A percentile compares a stretch with the other conserved stretches of the same genome.
Conservation (phyloP, 2,888 invertebrate genomes). For the Cybosia mesomella region DNA sequence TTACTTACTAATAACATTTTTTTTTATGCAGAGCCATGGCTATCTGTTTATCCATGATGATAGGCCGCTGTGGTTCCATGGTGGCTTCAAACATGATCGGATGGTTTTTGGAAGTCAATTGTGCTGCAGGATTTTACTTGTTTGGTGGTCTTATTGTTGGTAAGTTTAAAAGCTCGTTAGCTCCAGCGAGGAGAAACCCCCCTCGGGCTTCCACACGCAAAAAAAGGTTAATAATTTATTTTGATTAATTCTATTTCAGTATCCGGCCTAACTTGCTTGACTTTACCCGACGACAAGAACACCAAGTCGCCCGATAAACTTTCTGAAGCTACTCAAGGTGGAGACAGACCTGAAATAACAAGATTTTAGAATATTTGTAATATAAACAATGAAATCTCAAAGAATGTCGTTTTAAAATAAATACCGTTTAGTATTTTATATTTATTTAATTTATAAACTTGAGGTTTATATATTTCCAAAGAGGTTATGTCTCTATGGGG, state of each 20-base stretch:
- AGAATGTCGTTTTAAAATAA: no score
- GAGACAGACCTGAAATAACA: slow-evolving; percentile 1
- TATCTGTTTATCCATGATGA: slow-evolving; percentile 88
- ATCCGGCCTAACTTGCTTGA: slow-evolving; percentile 70
- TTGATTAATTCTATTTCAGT: slow-evolving; percentile 59
- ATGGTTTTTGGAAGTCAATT: slow-evolving; percentile 87
- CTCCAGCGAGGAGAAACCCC: no score
- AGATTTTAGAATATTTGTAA: not conserved
- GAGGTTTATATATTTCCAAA: no score
- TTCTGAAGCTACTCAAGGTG: not conserved
- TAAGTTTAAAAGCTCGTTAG: slow-evolving; percentile 59
- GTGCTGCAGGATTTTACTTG: slow-evolving; percentile 88
- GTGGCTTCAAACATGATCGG: slow-evolving; percentile 89
- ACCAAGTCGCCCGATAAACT: slow-evolving; percentile 32
- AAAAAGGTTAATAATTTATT: not conserved
- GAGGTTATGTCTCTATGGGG: no score
- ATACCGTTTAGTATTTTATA: not conserved
- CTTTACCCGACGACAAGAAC: slow-evolving; percentile 67
- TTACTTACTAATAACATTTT: not conserved
- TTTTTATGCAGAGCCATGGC: slow-evolving; percentile 87
- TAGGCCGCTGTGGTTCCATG: slow-evolving; percentile 89
- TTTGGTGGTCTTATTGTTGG: slow-evolving; percentile 85
- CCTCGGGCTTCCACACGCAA: no score
- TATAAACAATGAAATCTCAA: not conserved
- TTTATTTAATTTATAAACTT: no score